These are phyloP conservation scores for Astropecten irregularis DNA, from an alignment of 53 echinoderm and acorn worm species.

Conservation along the genomic window DNA sequence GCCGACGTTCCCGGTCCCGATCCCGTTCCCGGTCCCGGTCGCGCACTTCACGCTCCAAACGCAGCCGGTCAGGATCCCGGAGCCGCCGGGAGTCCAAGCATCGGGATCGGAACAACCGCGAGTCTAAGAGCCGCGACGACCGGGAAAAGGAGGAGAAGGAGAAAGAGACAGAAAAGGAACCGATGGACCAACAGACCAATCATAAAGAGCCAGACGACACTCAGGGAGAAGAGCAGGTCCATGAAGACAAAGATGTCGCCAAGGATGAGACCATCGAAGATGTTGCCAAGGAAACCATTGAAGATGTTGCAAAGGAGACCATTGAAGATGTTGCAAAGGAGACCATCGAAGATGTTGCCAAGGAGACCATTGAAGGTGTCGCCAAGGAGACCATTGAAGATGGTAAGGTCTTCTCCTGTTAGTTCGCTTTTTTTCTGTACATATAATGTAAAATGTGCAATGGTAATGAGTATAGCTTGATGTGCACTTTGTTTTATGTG, in stretches of 20 bases:
- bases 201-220: neutral
- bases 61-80: conserved; percentile 56
- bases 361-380: too few species aligned
- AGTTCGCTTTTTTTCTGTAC: too few species aligned
- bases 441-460: too few species aligned
- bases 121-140: conserved; percentile 2
- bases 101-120: conserved; percentile 20
- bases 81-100: conserved; percentile 43
- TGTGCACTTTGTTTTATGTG: too few species aligned
- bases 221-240: neutral
- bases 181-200: conserved; percentile 24
- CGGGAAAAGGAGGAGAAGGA: neutral
- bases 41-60: conserved; percentile 35
- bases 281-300: neutral
- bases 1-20: conserved; percentile 58
- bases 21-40: conserved; percentile 30
- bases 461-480: too few species aligned
- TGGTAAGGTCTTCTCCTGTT: too few species aligned
- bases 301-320: neutral
- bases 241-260: neutral
- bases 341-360: too few species aligned
- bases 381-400: too few species aligned
- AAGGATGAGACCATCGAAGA: neutral
- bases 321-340: neutral
- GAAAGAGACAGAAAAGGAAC: neutral